Conservation (phyloP, 1,140 invertebrate species). For the Bombus confusus region DNA sequence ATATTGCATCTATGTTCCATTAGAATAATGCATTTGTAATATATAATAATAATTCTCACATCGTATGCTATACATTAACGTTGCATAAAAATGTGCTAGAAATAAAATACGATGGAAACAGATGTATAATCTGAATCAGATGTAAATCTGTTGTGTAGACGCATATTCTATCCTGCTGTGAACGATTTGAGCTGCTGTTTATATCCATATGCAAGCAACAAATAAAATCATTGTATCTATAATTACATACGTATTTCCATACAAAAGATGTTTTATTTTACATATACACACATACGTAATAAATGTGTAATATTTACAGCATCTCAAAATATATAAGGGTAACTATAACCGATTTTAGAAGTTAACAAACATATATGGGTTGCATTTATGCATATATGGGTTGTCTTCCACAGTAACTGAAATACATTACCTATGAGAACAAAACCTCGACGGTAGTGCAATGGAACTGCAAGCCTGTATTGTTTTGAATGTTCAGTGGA, state of each 20-base stretch:
- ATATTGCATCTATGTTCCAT: not conserved
- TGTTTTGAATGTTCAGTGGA: not conserved
- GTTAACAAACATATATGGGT: not conserved
- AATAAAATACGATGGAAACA: not conserved
- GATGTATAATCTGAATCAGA: not conserved
- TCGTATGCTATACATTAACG: not conserved
- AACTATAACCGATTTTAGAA: not conserved
- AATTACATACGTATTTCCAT: too few relatives aligned
- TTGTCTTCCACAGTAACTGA: not conserved
- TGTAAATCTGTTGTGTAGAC: too few relatives aligned
- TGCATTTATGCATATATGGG: conserved; percentile 3
- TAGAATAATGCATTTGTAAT: not conserved
- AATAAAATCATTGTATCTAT: not conserved
- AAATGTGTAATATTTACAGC: not conserved
- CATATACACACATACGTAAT: not conserved
- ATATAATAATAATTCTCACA: not conserved
- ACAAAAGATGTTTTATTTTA: not conserved
- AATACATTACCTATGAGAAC: not conserved
- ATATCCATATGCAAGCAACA: not conserved
- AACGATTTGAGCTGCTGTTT: not conserved
- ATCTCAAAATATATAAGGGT: not conserved
- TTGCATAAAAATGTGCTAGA: not conserved
- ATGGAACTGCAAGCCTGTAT: not conserved
- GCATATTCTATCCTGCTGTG: not conserved
- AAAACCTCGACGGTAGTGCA: not conserved